Base-by-base conservation (phyloP, 2,797 vertebrate genomes). In the Todus mexicanus region DNA sequence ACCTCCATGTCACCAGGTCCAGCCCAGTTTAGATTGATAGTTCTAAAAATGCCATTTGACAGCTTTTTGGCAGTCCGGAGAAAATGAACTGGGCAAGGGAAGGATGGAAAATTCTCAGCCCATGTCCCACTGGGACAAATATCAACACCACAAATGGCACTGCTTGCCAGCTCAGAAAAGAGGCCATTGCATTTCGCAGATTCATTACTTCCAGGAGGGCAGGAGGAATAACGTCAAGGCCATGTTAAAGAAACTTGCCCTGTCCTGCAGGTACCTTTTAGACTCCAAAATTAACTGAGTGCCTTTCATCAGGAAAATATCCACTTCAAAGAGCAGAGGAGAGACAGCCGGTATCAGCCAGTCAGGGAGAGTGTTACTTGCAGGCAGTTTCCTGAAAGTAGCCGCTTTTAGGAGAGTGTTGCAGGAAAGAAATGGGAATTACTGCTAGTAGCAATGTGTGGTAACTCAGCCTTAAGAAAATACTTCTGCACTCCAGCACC, bases 71-170 rank as follows among this genome's bases (percentile, higher is more conserved):
- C 90, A 84, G 3, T 13, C 63, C 60, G 29, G 40, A 72, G 54
- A 78, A 89, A 96, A 92, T 73, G 33, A 94, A 85, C 73, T 72
- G 74, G 90, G 89, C 93, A 87, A 92, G 75, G 72, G 66, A 92
- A 87, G 33, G 79, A 85, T 75, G 89, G 90, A 96, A 95, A 89
- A 90, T 89, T 89, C 89, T 92, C 90, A 94, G 51, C 79, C 93
- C 2, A 29, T 85, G 68, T 93, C 88, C 84, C 93, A 89, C 61
- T 80, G 93, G 93, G 87, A 91, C 79, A 84, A 96, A 66, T 85
- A 87, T 91, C 93, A 94, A 87, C 87, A 75, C 78, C 80, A 31
- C 81, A 85, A 83, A 61, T 37, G 87, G 59, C 89, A 91, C 40
- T 53, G 81, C 82, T 66, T 87, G 93, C 90, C 92, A 94, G 90